Evolutionary conservation across 2,888 invertebrate species (phyloP).

Genomic region (Piscicola geometra): DNA sequence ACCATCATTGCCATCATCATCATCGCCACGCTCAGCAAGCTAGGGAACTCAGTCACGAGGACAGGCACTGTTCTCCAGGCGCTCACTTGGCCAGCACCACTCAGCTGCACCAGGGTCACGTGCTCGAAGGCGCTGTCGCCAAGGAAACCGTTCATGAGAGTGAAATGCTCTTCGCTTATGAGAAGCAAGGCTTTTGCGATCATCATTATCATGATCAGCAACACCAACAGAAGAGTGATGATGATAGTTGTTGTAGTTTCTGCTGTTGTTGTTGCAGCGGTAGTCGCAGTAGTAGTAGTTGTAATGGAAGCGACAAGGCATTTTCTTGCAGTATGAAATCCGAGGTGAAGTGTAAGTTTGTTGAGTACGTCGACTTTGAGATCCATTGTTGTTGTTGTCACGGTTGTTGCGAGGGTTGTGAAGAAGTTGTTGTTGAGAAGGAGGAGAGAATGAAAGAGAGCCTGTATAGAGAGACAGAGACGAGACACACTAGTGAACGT

Average conservation of each 20-base stretch:
- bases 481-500: background rate
- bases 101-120: background rate
- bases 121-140: background rate
- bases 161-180: background rate
- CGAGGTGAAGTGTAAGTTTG: constrained; percentile 9
- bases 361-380: constrained; percentile 1
- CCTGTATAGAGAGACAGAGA: background rate
- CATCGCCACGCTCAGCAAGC: background rate
- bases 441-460: background rate
- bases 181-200: background rate
- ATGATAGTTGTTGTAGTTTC: constrained; percentile 4
- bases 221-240: no score
- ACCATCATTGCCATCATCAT: constrained; percentile 4
- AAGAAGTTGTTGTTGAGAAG: background rate
- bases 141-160: background rate
- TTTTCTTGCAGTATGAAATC: no score
- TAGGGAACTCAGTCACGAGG: background rate
- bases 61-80: no score
- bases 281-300: no score
- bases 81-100: no score
- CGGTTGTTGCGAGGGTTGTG: background rate
- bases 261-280: background rate
- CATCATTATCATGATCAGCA: background rate
- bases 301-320: no score
- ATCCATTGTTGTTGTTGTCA: constrained; percentile 10